Evolutionary conservation across 2,888 invertebrate genomes (phyloP), one percentile per base, ranked within the genome.

Genomic region (Spilosoma lubricipeda): DNA sequence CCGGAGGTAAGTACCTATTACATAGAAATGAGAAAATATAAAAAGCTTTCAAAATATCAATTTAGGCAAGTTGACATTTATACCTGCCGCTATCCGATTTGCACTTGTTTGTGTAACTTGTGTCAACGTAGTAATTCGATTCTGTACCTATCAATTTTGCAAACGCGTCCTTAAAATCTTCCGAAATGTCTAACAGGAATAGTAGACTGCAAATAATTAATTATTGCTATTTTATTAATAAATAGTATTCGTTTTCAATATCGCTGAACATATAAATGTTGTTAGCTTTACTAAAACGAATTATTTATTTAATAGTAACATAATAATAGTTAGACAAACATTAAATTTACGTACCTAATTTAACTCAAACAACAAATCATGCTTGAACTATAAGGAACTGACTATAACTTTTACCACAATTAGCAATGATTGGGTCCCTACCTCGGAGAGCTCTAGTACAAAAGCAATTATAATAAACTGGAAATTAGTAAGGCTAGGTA

Each of bases 391-490:
- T 74, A 71, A 74, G 74, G 74, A 74, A 74, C 67, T 33, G 67
- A 70, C 67, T 48, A 63, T 68, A 71, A 74, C 67, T 74, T 67
- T 63, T 36, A 71, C 30, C 42, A 74, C 74, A 74, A 74, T 74
- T 74, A 74, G 71, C 52, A 68, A 68, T 73, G 59, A 73, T 74
- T 68, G 67, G 64, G 70, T 63, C 63, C 45, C 63, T 67, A 73
- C 70, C 65, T 65, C n/a, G 69, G 65, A 66, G 68, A 67, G 70
- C 71, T 64, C 70, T 48, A 67, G 73, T 77, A 77, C 71, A 67
- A 67, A 73, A 23, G 67, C 74, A 79, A 77, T 79, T 69, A 77
- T 73, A 73, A 75, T 77, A 77, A 77, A 77, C 68, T 75, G n/a
- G 30, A 45, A 59, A 75, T 77, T 77, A 73, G 65, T 48, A 45